Percentiles rank a stretch among this genome's conserved stretches.
Evolutionary conservation across 1,140 invertebrate genomes (phyloP).

Genomic region (Bombus fervidus): DNA sequence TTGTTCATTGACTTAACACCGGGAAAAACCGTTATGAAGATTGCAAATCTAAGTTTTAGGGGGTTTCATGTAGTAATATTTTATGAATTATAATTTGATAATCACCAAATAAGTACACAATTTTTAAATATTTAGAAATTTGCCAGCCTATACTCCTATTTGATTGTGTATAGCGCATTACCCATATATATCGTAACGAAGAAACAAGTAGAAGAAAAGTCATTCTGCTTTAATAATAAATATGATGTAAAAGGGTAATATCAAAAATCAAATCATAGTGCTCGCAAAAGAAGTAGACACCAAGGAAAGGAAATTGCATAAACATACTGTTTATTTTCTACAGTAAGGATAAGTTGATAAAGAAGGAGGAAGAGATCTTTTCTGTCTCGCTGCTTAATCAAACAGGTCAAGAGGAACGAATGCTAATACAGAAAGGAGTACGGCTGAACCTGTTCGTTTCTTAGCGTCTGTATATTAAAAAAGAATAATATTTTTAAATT

Average conservation of each 20-base stretch:
- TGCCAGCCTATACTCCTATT: no score
- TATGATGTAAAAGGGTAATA: slow-evolving; percentile 37
- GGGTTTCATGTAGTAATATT: no score
- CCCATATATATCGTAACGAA: no score
- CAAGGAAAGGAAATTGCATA: slow-evolving; percentile 17
- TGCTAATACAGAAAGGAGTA: not conserved
- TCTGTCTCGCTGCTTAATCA: slow-evolving; percentile 19
- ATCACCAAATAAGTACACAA: no score
- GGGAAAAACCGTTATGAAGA: no score
- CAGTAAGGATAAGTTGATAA: slow-evolving; percentile 9
- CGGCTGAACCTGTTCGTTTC: no score
- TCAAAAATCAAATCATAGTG: slow-evolving; percentile 33
- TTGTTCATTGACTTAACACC: no score
- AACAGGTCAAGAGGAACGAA: slow-evolving; percentile 9
- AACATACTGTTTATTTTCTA: slow-evolving; percentile 16
- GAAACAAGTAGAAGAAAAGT: not conserved
- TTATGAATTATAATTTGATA: no score
- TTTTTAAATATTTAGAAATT: no score
- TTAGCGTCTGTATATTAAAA: not conserved
- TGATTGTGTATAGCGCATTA: no score
- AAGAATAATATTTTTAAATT: not conserved
- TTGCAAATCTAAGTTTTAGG: no score
- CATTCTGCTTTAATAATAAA: not conserved
- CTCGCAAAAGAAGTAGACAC: not conserved
- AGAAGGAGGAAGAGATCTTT: not conserved